These are phyloP conservation scores for Aporophyla lueneburgensis DNA, from an alignment of 2,888 invertebrate species.

Conservation along the genomic window DNA sequence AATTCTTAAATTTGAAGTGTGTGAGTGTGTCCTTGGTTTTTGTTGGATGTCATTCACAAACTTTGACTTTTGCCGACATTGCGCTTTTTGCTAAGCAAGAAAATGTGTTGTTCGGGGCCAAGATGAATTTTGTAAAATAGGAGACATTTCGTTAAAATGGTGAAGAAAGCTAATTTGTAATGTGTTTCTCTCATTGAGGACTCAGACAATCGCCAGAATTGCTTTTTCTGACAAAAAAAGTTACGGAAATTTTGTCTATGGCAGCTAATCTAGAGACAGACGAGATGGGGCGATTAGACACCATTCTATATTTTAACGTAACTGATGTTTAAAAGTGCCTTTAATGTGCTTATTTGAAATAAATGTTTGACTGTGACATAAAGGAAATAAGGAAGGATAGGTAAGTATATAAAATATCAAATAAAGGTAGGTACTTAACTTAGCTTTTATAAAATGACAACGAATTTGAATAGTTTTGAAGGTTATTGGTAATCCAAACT, in stretches of 20 bases:
- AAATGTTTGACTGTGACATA: no score
- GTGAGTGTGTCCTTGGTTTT: conserved; percentile 22
- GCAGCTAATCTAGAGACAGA: background rate
- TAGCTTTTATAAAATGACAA: no score
- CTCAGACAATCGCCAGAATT: background rate
- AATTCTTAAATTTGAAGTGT: conserved; percentile 1
- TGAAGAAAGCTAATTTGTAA: background rate
- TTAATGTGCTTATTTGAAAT: no score
- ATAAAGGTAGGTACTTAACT: no score
- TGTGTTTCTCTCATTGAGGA: background rate
- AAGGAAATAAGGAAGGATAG: no score
- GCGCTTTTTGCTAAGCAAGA: background rate
- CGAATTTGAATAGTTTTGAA: no score
- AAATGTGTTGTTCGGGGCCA: background rate
- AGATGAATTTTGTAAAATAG: background rate
- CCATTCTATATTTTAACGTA: no score
- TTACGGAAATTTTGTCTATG: background rate
- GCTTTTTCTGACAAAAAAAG: background rate
- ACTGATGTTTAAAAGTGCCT: no score
- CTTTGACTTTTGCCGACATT: conserved; percentile 24
- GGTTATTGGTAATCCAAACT: no score
- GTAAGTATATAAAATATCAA: no score
- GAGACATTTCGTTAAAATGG: background rate
- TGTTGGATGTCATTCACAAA: conserved; percentile 14
- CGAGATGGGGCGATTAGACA: no score